phyloP scores from a whole-genome alignment of 2,113 vertebrate genomes.

The Campylorhamphus procurvoides region DNA sequence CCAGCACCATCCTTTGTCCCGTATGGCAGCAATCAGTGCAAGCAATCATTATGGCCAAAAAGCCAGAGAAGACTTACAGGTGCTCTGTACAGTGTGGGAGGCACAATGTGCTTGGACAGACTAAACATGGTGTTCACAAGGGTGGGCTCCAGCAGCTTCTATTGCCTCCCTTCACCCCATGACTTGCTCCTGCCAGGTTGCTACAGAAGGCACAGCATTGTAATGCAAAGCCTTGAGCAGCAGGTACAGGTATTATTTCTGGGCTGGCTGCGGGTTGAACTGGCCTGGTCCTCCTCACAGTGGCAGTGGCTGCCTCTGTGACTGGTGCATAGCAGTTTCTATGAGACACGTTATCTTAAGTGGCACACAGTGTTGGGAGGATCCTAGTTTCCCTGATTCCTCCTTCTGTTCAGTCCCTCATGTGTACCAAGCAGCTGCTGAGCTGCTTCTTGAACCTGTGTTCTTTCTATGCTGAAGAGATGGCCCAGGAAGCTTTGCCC shows the following conservation, averaged over 20 bases:
- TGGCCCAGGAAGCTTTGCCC: neutral
- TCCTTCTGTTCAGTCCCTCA: neutral
- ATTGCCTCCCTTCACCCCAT: neutral
- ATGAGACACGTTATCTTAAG: neutral
- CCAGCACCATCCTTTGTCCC: neutral
- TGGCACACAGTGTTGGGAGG: neutral
- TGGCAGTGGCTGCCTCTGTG: neutral
- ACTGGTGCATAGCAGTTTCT: neutral
- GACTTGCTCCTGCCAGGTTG: fast-evolving
- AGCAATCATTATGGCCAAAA: neutral
- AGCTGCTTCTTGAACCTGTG: neutral
- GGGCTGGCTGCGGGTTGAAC: neutral
- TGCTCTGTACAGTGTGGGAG: neutral
- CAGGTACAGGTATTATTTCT: neutral
- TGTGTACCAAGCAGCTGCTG: fast-evolving
- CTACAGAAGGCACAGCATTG: neutral
- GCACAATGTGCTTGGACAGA: neutral
- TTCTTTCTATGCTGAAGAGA: neutral
- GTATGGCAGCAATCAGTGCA: neutral
- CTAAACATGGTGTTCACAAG: neutral
- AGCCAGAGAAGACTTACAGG: neutral
- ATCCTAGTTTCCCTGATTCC: neutral
- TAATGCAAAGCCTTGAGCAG: neutral
- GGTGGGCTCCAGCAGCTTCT: neutral
- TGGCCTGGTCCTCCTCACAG: neutral